These are phyloP conservation scores for Pseudococcus viburni DNA, from an alignment of 2,888 invertebrate genomes.

Conservation along the genomic window DNA sequence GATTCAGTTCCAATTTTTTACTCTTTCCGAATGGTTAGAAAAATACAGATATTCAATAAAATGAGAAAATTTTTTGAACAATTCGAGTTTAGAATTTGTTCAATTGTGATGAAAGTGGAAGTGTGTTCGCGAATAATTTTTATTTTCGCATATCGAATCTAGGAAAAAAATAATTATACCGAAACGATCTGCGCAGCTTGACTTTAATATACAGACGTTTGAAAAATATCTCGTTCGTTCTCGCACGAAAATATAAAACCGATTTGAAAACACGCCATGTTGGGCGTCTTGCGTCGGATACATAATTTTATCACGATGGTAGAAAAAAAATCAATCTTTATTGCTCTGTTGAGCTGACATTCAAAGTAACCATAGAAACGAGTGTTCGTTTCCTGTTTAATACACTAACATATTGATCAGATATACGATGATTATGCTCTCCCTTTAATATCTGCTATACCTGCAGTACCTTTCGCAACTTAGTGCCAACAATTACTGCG, in stretches of 20 bases:
- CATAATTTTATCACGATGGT: slow-evolving; percentile 64
- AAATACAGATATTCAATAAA: background rate
- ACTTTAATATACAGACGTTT: background rate
- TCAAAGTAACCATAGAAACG: slow-evolving; percentile 66
- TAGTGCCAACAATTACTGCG: slow-evolving; percentile 60
- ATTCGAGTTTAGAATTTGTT: too few species aligned
- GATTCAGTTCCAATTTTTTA: background rate
- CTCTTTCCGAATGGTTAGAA: background rate
- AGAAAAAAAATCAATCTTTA: slow-evolving; percentile 66
- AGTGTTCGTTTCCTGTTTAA: slow-evolving; percentile 66
- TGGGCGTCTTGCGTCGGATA: slow-evolving; percentile 64
- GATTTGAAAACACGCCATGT: slow-evolving; percentile 63
- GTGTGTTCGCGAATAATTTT: background rate
- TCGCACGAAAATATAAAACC: slow-evolving; percentile 59
- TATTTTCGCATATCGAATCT: background rate
- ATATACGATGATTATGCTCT: slow-evolving; percentile 61
- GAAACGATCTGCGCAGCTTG: background rate
- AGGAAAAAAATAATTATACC: background rate
- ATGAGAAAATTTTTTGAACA: background rate
- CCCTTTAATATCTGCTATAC: slow-evolving; percentile 61
- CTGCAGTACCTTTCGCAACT: slow-evolving; percentile 61
- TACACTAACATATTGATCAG: slow-evolving; percentile 65
- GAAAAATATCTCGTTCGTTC: slow-evolving; percentile 54
- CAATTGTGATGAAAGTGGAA: too few species aligned
- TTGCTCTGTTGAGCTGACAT: slow-evolving; percentile 66